phyloP scores from a whole-genome alignment of 1,140 invertebrate genomes.

The Lanistes nyassanus region DNA sequence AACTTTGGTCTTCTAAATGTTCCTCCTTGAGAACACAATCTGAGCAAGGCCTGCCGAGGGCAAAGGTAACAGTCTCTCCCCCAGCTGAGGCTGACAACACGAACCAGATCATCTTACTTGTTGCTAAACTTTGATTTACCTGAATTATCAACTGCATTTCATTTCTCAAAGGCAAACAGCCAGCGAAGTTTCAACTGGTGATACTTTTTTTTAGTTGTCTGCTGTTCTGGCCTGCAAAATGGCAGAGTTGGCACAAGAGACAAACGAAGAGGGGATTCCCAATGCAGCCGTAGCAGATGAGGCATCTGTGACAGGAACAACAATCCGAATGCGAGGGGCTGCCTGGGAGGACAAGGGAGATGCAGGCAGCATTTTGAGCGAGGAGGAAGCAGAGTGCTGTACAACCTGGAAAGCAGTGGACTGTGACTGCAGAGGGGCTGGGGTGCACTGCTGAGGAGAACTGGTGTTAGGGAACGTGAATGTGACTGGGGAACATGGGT shows the following conservation, averaged over 20 bases:
- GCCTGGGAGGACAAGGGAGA: background rate
- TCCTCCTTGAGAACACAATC: too few species aligned
- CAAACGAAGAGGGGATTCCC: background rate
- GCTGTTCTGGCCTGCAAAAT: slow-evolving; percentile 18
- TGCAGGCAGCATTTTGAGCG: slow-evolving; percentile 12
- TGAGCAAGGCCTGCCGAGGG: too few species aligned
- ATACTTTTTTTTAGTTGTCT: slow-evolving; percentile 1
- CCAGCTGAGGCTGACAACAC: too few species aligned
- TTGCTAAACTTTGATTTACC: too few species aligned
- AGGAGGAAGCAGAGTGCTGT: slow-evolving; percentile 14
- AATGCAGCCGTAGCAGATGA: background rate
- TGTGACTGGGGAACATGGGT: slow-evolving; percentile 33
- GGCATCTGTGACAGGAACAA: slow-evolving; percentile 2
- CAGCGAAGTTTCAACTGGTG: background rate
- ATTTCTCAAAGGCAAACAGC: background rate
- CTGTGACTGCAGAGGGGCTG: slow-evolving; percentile 1
- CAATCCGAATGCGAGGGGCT: slow-evolving; percentile 14
- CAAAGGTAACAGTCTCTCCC: too few species aligned
- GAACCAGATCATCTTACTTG: too few species aligned
- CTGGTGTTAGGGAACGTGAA: slow-evolving; percentile 33
- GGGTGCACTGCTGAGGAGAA: background rate
- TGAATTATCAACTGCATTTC: too few species aligned
- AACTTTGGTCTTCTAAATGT: too few species aligned
- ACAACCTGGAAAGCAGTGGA: slow-evolving; percentile 17
- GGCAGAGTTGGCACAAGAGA: slow-evolving; percentile 7